phyloP scores from a whole-genome alignment of 2,113 vertebrate species.

The Charina bottae region DNA sequence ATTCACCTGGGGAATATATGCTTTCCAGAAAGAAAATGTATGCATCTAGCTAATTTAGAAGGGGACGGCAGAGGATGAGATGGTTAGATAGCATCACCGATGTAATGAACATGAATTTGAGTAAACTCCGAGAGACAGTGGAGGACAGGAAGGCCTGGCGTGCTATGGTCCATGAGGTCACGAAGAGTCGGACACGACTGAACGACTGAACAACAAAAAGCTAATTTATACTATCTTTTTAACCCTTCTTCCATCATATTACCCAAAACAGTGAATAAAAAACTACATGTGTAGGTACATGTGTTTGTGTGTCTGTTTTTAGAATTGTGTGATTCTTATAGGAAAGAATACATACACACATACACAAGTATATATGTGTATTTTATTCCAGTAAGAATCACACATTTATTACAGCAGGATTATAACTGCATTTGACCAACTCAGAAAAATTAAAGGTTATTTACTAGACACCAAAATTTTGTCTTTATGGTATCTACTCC shows the following conservation, averaged over 20 bases:
- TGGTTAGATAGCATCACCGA: too few species aligned
- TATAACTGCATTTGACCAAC: neutral
- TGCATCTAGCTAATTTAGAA: neutral
- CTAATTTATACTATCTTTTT: neutral
- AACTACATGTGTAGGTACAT: neutral
- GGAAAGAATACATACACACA: too few species aligned
- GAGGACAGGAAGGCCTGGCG: too few species aligned
- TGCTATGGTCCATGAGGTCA: too few species aligned
- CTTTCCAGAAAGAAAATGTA: conserved; percentile 5
- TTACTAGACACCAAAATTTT: neutral
- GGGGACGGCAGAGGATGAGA: too few species aligned
- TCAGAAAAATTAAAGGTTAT: neutral
- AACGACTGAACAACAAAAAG: too few species aligned
- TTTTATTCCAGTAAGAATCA: neutral
- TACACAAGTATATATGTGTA: neutral
- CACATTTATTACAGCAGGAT: neutral
- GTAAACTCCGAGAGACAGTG: too few species aligned
- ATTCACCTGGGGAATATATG: neutral
- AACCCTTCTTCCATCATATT: neutral
- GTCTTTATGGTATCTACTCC: neutral
- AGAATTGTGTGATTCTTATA: too few species aligned
- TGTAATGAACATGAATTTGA: too few species aligned
- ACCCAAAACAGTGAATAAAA: neutral
- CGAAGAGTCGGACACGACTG: too few species aligned
- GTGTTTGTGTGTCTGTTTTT: too few species aligned